phyloP scores from a whole-genome alignment of 2,113 vertebrate species.

The Onychorhynchus coronatus region DNA sequence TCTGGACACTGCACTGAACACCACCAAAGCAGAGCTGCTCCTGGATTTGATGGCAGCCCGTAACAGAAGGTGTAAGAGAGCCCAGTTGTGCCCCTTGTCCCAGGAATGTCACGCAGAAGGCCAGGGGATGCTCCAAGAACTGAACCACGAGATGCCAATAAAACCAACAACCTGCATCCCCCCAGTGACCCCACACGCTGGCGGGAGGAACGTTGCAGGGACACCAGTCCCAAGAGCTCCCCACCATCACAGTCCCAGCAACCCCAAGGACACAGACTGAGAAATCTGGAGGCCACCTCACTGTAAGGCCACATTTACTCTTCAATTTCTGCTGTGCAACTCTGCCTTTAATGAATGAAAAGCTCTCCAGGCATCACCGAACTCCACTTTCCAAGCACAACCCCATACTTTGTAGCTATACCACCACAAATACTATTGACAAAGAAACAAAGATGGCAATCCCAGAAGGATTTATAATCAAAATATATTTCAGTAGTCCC shows the following conservation, averaged over 20 bases:
- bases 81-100: fast-evolving
- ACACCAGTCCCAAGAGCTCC: not conserved
- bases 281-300: not conserved
- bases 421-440: not conserved
- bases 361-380: not conserved
- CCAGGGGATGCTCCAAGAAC: not conserved
- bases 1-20: fast-evolving
- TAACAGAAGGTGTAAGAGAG: fast-evolving
- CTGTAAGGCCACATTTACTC: not conserved
- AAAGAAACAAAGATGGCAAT: not conserved
- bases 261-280: fast-evolving
- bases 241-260: fast-evolving
- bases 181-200: fast-evolving
- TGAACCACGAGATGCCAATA: fast-evolving
- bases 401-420: fast-evolving
- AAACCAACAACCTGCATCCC: fast-evolving
- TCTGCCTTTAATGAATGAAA: not conserved
- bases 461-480: not conserved
- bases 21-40: fast-evolving
- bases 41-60: not conserved
- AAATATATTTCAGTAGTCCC: not conserved
- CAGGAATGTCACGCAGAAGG: not conserved
- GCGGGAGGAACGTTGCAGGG: fast-evolving
- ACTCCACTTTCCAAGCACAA: fast-evolving
- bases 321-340: not conserved